phyloP scores from a whole-genome alignment of 2,797 vertebrate genomes.

The Myripristis murdjan region DNA sequence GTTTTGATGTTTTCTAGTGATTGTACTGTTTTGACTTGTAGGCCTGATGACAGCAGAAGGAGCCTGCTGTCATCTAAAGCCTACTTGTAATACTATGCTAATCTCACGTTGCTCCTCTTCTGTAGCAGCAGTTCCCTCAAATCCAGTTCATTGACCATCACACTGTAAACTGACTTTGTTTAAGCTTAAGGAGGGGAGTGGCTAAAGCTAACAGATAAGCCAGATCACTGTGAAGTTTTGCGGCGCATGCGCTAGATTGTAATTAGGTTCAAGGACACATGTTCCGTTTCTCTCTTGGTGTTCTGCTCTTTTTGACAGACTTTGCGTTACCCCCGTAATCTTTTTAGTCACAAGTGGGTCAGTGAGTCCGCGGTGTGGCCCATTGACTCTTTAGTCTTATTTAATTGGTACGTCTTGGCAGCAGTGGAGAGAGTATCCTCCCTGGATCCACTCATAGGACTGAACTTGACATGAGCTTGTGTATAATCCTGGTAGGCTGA shows the following conservation, averaged over 20 bases:
- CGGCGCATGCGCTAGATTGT: slow-evolving; percentile 77
- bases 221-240: slow-evolving; percentile 78
- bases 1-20: background rate
- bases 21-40: slow-evolving; percentile 16
- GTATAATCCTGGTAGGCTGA: slow-evolving; percentile 3
- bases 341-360: background rate
- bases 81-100: slow-evolving; percentile 52
- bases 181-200: slow-evolving; percentile 82
- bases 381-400: background rate
- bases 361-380: background rate
- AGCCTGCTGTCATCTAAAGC: slow-evolving; percentile 35
- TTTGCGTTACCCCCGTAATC: background rate
- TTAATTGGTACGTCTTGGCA: slow-evolving; percentile 7
- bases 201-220: slow-evolving; percentile 83
- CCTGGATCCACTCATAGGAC: background rate
- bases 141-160: slow-evolving; percentile 75
- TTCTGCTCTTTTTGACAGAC: slow-evolving; percentile 27
- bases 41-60: slow-evolving; percentile 6
- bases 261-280: slow-evolving; percentile 86
- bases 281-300: slow-evolving; percentile 69
- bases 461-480: slow-evolving; percentile 4
- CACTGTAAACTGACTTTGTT: slow-evolving; percentile 77
- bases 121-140: slow-evolving; percentile 43
- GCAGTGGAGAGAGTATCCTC: background rate
- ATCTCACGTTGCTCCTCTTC: slow-evolving; percentile 45